Conservation (phyloP, 2,113 vertebrate genomes). For the Heliornis fulica region DNA sequence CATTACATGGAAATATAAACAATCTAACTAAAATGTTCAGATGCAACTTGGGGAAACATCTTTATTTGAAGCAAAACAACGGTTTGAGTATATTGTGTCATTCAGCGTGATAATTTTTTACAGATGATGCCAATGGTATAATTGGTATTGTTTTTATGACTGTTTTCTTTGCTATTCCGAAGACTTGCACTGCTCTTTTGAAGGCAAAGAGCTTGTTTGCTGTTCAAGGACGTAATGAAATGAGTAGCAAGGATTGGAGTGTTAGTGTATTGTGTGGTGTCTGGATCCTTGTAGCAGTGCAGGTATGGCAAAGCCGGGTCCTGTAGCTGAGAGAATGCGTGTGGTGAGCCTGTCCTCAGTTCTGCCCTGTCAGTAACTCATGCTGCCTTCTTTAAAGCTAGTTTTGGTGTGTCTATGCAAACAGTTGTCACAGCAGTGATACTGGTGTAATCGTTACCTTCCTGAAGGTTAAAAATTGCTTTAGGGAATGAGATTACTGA, state of each 20-base stretch:
- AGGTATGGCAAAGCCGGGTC: rapidly evolving
- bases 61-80: neutral
- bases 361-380: neutral
- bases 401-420: neutral
- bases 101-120: neutral
- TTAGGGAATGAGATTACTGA: neutral
- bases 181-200: neutral
- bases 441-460: neutral
- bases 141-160: neutral
- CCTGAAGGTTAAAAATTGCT: neutral
- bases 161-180: neutral
- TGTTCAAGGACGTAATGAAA: neutral
- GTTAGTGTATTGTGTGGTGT: neutral
- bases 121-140: neutral
- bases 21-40: neutral
- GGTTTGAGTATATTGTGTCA: neutral
- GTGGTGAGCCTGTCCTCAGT: neutral
- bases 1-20: neutral
- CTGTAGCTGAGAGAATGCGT: rapidly evolving
- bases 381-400: neutral
- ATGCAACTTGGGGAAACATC: neutral
- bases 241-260: neutral
- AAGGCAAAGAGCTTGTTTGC: neutral
- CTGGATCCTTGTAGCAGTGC: too few species aligned
- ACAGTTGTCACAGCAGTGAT: neutral